Evolutionary conservation across 2,888 invertebrate species (phyloP).

Genomic region (Acanthoscelides obtectus): DNA sequence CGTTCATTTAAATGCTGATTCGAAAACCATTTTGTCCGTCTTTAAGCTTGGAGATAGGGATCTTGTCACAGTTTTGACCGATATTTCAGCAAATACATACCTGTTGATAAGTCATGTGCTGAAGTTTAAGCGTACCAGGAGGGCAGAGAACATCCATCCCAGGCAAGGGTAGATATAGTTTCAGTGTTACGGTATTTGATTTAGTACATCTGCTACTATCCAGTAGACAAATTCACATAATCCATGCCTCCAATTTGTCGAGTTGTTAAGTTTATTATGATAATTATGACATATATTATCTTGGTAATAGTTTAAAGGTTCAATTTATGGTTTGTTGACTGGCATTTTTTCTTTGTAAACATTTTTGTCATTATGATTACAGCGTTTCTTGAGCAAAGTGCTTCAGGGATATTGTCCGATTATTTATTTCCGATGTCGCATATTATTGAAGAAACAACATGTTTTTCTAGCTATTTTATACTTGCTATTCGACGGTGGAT

Average conservation of each 20-base stretch:
- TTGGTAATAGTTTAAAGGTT: neutral
- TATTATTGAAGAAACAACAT: neutral
- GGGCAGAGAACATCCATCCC: too few relatives aligned
- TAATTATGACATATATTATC: neutral
- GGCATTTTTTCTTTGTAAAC: neutral
- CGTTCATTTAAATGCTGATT: too few relatives aligned
- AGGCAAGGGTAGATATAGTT: too few relatives aligned
- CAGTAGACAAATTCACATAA: too few relatives aligned
- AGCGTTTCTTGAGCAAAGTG: neutral
- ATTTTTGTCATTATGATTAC: neutral
- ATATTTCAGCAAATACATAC: too few relatives aligned
- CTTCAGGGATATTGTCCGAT: neutral
- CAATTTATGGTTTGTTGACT: neutral
- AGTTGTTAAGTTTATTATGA: neutral
- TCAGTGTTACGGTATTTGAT: too few relatives aligned
- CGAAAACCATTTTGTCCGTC: too few relatives aligned
- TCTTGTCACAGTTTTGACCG: too few relatives aligned
- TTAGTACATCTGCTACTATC: too few relatives aligned
- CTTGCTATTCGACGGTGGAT: neutral
- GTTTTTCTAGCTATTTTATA: neutral
- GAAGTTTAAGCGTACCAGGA: too few relatives aligned
- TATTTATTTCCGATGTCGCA: neutral
- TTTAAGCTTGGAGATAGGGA: too few relatives aligned
- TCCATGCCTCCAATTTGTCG: neutral
- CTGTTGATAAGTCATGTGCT: too few relatives aligned